Evolutionary conservation across 1,140 invertebrate genomes (phyloP), one percentile per base, ranked within the genome.

Genomic region (Anoplophora glabripennis): DNA sequence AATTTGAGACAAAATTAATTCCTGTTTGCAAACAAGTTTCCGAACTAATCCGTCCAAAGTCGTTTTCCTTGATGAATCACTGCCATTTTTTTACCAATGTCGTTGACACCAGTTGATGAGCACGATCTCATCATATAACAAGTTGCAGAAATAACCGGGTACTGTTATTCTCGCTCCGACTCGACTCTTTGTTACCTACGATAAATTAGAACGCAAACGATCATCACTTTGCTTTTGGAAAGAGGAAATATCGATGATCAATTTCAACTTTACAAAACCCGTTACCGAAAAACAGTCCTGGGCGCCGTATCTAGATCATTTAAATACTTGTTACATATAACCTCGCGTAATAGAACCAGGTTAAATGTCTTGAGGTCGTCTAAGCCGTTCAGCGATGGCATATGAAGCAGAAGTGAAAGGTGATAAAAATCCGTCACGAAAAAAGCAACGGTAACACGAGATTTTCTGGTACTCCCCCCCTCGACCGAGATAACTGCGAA

Each of bases 21-120:
- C 52, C 34, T 38, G 44, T 18, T 48, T 8, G 21, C 56, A 44
- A 36, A 57, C 49, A 53, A 44, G 54, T 45, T 49, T 37, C 35
- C 12, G 51, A 49, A 47, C 56, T 48, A 33, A 33, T 56, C 41
- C 59, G 55, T 51, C 21, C 47, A 28, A 60, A 52, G 54, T 57
- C 52, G 63, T 64, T 67, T 67, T 71, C 63, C 65, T 69, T 67
- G 61, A 65, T 67, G 65, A 67, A 54, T 69, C 64, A 71, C 58
- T 62, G 63, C 34, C 28, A 57, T 59, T 59, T 63, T 53, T 69
- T 48, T 15, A 48, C 28, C 40, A 35, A 41, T 58, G 62, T 67
- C 65, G 65, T 66, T 64, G 62, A 63, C 61, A 62, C 66, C 44
- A 52, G 52, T 12, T 59, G 14, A 7, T 11, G 41, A 18, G 18